Evolutionary conservation across 2,888 invertebrate genomes (phyloP).

Genomic region (Aelia acuminata): DNA sequence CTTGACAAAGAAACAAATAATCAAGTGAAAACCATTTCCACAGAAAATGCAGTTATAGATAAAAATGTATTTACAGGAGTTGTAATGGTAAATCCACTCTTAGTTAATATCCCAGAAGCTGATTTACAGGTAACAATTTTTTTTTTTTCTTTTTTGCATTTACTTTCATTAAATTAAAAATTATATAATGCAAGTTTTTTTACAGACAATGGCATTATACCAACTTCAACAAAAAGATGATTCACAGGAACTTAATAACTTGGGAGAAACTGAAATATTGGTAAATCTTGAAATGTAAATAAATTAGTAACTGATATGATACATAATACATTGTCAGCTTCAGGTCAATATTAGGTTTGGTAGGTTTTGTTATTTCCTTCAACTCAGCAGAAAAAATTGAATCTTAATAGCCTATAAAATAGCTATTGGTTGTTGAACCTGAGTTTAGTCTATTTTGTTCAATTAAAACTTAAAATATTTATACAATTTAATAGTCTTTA

Average conservation of each 20-base stretch:
- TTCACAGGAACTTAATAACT: neutral
- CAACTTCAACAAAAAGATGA: conserved; percentile 1
- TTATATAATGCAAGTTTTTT: neutral
- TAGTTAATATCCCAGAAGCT: neutral
- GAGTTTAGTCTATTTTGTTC: too few species aligned
- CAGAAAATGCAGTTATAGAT: too few species aligned
- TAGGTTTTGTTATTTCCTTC: neutral
- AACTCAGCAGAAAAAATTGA: neutral
- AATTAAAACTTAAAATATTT: too few species aligned
- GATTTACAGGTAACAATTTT: neutral
- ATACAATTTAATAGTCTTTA: too few species aligned
- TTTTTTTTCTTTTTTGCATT: neutral
- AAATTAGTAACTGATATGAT: neutral
- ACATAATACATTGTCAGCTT: neutral
- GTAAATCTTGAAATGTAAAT: conserved; percentile 10
- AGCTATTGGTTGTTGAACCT: neutral
- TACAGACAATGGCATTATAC: neutral
- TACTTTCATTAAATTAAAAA: neutral
- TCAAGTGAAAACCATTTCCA: neutral
- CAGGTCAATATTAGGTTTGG: neutral
- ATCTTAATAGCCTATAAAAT: neutral
- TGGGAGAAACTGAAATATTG: neutral
- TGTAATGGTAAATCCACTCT: neutral
- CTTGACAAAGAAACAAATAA: neutral
- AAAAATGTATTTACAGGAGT: neutral